Conservation (phyloP, 2,113 vertebrate species). For the Phylloscopus whistleri region DNA sequence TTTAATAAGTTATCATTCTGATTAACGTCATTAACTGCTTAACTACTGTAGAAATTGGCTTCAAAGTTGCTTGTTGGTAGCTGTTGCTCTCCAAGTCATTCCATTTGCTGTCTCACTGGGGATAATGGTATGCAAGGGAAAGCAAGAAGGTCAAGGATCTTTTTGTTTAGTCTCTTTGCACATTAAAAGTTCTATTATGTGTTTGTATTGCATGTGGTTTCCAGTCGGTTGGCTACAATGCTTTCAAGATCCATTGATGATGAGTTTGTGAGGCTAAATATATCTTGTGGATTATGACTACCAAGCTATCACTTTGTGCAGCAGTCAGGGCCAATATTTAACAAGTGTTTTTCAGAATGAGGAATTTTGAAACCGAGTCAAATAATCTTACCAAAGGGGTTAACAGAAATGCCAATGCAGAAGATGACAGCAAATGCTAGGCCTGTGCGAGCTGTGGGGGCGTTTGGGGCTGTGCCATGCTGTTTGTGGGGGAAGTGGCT, state of each 20-base stretch:
- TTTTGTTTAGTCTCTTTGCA: conserved; percentile 62
- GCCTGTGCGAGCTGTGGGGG: neutral
- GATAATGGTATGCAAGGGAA: conserved; percentile 60
- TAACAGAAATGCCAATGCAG: neutral
- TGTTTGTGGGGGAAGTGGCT: neutral
- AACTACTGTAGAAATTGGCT: conserved; percentile 60
- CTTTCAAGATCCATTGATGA: conserved; percentile 62
- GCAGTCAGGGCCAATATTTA: conserved; percentile 30
- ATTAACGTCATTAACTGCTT: conserved; percentile 56
- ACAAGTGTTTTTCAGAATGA: conserved; percentile 44
- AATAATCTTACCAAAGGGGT: neutral
- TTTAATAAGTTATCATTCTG: conserved; percentile 46
- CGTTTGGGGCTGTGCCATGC: neutral
- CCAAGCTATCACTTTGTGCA: conserved; percentile 57
- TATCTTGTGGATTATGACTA: conserved; percentile 56
- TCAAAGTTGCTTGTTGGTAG: conserved; percentile 26
- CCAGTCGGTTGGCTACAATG: conserved; percentile 25
- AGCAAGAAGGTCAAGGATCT: conserved; percentile 70
- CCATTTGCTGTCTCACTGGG: conserved; percentile 50
- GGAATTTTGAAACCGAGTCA: conserved; percentile 16
- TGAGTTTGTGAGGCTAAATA: conserved; percentile 55
- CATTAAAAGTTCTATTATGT: conserved; percentile 67
- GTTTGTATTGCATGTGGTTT: conserved; percentile 63
- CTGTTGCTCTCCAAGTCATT: conserved; percentile 26
- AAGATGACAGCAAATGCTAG: neutral